Percentiles rank a stretch among this genome's conserved stretches.
These are phyloP conservation scores for Tapirus terrestris DNA, from an alignment of 2,113 vertebrate genomes.

Conservation along the genomic window DNA sequence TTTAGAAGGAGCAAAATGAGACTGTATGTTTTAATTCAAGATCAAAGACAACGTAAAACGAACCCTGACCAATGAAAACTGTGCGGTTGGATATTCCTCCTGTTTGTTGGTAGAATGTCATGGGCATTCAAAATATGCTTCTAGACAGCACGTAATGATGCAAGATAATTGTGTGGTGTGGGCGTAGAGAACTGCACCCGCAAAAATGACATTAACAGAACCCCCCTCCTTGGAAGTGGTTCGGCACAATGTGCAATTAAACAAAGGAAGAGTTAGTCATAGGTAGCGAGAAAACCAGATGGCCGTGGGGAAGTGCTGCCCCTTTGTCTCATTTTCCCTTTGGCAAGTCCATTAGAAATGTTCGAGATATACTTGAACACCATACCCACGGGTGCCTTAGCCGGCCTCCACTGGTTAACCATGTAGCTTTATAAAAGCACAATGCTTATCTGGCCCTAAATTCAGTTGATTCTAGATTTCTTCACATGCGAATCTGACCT, in stretches of 20 bases:
- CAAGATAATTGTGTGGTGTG: conserved; percentile 66
- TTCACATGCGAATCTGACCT: not conserved
- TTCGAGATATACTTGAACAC: not conserved
- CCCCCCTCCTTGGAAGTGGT: conserved; percentile 67
- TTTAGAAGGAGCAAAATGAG: conserved; percentile 59
- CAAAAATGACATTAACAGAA: conserved; percentile 63
- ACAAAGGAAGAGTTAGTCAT: conserved; percentile 83
- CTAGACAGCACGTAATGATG: conserved; percentile 74
- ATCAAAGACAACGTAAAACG: conserved; percentile 72
- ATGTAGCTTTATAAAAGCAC: accelerated
- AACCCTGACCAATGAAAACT: conserved; percentile 40
- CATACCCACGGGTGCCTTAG: accelerated
- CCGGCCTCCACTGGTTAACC: not conserved
- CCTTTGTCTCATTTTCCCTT: conserved; percentile 66
- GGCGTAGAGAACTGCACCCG: conserved; percentile 64
- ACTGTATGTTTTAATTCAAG: conserved; percentile 75
- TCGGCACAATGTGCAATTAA: conserved; percentile 75
- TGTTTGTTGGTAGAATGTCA: conserved; percentile 58
- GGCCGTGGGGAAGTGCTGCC: conserved; percentile 56
- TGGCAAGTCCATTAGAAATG: not conserved
- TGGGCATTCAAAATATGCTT: conserved; percentile 46
- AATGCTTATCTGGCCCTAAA: not conserved
- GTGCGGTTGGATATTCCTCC: not conserved
- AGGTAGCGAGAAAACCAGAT: conserved; percentile 71
- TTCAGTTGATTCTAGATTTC: accelerated